Evolutionary conservation across 2,797 vertebrate genomes (phyloP), one percentile per base, ranked within the genome.

Genomic region (Sardinella longiceps): DNA sequence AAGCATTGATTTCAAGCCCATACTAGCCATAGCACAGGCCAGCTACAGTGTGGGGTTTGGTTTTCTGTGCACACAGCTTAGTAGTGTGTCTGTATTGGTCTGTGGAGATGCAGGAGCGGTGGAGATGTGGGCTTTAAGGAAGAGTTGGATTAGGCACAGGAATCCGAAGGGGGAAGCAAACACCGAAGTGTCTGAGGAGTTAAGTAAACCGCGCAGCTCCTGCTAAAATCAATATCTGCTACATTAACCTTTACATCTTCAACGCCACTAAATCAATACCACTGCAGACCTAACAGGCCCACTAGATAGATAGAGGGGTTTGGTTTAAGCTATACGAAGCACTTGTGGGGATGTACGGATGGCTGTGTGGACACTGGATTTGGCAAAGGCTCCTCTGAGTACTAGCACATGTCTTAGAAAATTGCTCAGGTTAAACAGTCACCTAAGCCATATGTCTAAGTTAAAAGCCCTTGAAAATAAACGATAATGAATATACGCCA

Each of bases 181-280:
- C 83, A 77, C 85, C 86, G 58, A 84, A 81, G 84, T 83, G 87
- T 88, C 85, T 86, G 87, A 33, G 43, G 86, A 91, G 89, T 93
- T 92, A 93, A 94, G 93, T 93, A 93, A 94, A 94, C 60, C 11
- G 48, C 48, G 48, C 48, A 93, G 88, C 89, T 87, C 91, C 93
- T 89, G 93, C 93, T 93, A 88, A 90, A 93, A 94, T 95, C 94
- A 80, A 95, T 95, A 88, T 86, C 90, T 88, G 90, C 91, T 91
- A 93, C 92, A 94, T 96, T 95, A 95, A 94, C 93, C 94, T 95
- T 95, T 93, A 90, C 91, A 91, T 92, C 91, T 86, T 92, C 89
- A 88, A 89, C 91, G 91, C 88, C 90, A 90, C 86, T 14, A 87
- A 91, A 94, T 95, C 93, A 58, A 95, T 94, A 91, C 33, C 1